Base-by-base conservation (phyloP, 2,888 invertebrate species). In the Apotomis capreana region DNA sequence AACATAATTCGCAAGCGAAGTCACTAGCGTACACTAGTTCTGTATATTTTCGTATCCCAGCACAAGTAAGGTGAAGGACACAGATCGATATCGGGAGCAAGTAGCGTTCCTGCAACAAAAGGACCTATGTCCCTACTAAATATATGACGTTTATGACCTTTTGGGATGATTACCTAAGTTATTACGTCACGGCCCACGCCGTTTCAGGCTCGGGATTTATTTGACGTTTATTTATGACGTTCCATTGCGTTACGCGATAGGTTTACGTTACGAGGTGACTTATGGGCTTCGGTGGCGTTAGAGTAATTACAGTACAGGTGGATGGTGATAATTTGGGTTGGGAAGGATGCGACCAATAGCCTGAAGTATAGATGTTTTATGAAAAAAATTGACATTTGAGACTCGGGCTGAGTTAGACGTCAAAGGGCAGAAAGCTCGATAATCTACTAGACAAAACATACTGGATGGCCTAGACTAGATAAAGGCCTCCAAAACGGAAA, bases 211-310 rank as follows among this genome's bases (percentile, higher is more conserved):
- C 36, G 37, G 60, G 64, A 54, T 70, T 70, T 70, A 70, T 70
- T 49, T 65, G 70, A 70, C 70, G 59, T 59, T 65, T 65, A 70
- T 70, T 70, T 70, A 64, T 70, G 52, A 65, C 70, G 46, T 60
- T 60, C 44, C 65, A 60, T 70, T 49, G 59, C 60, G 64, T 44
- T 52, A 40, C 40, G 40, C 40, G 49, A 70, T 65, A 36, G 59
- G 59, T 60, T 65, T 40, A 6, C 10, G 44, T 54, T 40, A 54
- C 13, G 64, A 55, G 55, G 59, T 70, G 54, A 70, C 60, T 65
- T 65, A 40, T 13, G n/a, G 49, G 65, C 54, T 70, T 65, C 36
- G 15, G 26, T 49, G 49, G 49, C 40, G 63, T 62, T 46, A 46
- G 51, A 10, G 12, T 54, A 54, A 64, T 64, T 64, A 52, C 15